Percentiles rank a stretch among this genome's conserved stretches.
Conservation (phyloP, 2,113 vertebrate species). For the Oenanthe melanoleuca region DNA sequence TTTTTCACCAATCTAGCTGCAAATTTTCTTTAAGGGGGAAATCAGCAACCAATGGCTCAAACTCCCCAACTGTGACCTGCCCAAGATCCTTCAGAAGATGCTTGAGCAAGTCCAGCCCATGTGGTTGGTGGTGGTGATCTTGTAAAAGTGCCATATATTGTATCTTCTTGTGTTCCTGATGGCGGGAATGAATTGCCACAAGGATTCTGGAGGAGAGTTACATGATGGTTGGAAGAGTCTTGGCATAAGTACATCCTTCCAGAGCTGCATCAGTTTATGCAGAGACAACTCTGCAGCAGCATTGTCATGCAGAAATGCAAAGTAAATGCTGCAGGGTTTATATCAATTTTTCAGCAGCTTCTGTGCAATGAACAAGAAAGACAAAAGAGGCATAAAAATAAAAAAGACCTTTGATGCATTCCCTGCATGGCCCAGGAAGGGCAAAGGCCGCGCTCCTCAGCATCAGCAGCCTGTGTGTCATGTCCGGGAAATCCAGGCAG, state of each 20-base stretch:
- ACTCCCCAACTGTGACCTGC: neutral
- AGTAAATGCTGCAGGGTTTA: neutral
- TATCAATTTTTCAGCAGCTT: neutral
- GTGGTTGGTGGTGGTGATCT: no score
- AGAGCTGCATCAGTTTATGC: neutral
- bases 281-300: neutral
- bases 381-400: neutral
- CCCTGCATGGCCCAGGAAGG: neutral
- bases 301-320: neutral
- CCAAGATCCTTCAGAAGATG: neutral
- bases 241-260: neutral
- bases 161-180: neutral
- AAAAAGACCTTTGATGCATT: neutral
- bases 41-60: neutral
- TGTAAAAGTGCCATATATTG: neutral
- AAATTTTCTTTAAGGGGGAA: neutral
- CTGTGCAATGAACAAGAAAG: neutral
- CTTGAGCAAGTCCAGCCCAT: neutral
- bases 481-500: conserved; percentile 62
- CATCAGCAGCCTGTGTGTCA: neutral
- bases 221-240: neutral
- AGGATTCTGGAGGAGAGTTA: neutral
- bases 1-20: neutral
- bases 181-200: neutral
- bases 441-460: neutral